Percentiles rank a stretch among this genome's conserved stretches.
These are phyloP conservation scores for Hippasteria phrygiana DNA, from an alignment of 53 echinoderm and acorn worm genomes.

Conservation along the genomic window DNA sequence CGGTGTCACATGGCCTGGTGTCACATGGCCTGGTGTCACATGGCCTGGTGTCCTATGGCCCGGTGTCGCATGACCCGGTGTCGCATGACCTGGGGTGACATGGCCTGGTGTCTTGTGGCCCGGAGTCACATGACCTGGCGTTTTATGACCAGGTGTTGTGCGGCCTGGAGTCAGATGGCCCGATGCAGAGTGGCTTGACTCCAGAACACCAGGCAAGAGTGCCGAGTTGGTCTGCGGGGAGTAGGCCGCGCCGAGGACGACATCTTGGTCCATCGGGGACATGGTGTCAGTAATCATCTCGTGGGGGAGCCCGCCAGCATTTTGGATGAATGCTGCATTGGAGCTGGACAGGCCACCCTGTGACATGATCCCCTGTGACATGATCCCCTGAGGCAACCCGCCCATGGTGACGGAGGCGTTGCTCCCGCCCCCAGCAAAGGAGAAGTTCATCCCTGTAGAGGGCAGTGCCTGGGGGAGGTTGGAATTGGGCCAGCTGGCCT, in stretches of 20 bases:
- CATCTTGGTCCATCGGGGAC: slow-evolving; percentile 72
- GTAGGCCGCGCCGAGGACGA: slow-evolving; percentile 47
- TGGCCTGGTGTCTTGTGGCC: too few relatives aligned
- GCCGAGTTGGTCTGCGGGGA: slow-evolving; percentile 19
- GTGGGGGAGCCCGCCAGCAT: slow-evolving; percentile 42
- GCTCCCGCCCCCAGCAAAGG: slow-evolving; percentile 8
- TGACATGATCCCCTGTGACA: slow-evolving; percentile 61
- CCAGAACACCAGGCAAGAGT: not conserved
- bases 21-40: slow-evolving; percentile 26
- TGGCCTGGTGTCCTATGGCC: not conserved
- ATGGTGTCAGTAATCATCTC: slow-evolving; percentile 55
- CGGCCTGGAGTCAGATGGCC: too few relatives aligned
- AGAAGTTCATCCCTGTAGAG: slow-evolving; percentile 42
- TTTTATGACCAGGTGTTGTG: too few relatives aligned
- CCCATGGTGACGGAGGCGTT: not conserved
- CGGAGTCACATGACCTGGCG: not conserved
- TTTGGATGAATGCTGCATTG: slow-evolving; percentile 56
- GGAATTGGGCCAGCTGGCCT: slow-evolving; percentile 10
- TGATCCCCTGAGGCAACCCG: slow-evolving; percentile 38
- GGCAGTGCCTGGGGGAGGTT: slow-evolving; percentile 41
- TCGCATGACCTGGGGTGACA: not conserved
- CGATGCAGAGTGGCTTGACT: too few relatives aligned
- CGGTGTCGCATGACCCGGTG: slow-evolving; percentile 2
- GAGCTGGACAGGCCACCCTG: slow-evolving; percentile 57
- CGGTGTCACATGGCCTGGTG: slow-evolving; percentile 37